Evolutionary conservation across 2,888 invertebrate genomes (phyloP), one percentile per base, ranked within the genome.

Genomic region (Drosophila glabriapex): DNA sequence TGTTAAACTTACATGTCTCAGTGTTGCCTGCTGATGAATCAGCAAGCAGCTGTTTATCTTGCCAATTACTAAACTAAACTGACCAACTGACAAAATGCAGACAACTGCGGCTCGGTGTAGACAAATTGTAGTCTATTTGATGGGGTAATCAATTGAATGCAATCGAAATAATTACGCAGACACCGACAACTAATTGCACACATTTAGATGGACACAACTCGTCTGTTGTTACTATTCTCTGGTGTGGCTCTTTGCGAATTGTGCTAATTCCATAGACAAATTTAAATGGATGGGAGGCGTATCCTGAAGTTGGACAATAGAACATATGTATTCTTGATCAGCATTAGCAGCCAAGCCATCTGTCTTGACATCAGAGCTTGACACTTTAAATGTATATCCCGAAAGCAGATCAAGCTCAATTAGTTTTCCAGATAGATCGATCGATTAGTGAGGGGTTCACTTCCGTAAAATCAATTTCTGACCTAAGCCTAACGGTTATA

Each of bases 181-280:
- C 73, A 72, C 73, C 62, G 64, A 49, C 58, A 71, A 70, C 71
- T 78, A 80, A 78, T 80, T 71, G 68, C 68, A 80, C 80, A 68
- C 76, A 80, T 78, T 80, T 75, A 64, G 61, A 70, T 67, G 59
- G 62, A 79, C 65, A 58, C 50, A 76, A 55, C 35, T 46, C 33
- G 10, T 9, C 10, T 43, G 22, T n/a, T n/a, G 56, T 55, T 41
- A 35, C 56, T 49, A 22, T 65, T 62, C 31, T 61, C 46, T 54
- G 62, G 22, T 72, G 75, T 55, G 59, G 62, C 58, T 33, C 37
- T 52, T 58, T 62, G 67, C 39, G 59, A 65, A 41, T 59, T 58
- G 50, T 49, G 70, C 35, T 5, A 10, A 33, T 53, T 16, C 10
- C 54, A 16, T 10, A 37, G 54, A 12, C 35, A 14, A 33, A 14